Evolutionary conservation across 92 coral and sea anemone species (phyloP).

Genomic region (Actinostola sp.): DNA sequence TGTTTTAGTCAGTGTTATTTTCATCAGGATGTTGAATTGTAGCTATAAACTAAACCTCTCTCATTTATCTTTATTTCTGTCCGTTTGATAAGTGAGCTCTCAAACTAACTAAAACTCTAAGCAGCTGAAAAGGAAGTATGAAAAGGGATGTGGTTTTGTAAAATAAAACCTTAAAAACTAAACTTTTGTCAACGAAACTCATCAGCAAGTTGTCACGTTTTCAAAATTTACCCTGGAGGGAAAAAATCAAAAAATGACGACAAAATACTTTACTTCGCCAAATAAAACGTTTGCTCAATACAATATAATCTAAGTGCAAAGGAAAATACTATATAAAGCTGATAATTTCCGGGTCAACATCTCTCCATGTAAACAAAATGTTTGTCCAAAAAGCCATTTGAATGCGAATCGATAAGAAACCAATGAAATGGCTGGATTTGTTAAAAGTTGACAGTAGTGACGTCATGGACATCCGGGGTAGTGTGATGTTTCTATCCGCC

Average conservation of each 20-base stretch:
- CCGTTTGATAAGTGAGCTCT: neutral
- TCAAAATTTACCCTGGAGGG: neutral
- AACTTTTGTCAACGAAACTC: neutral
- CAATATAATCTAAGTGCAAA: too few relatives aligned
- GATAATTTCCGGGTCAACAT: neutral
- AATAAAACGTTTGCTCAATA: neutral
- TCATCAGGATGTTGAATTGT: too few relatives aligned
- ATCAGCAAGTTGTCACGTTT: neutral
- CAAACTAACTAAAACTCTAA: neutral
- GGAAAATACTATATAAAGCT: neutral
- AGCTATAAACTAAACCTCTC: too few relatives aligned
- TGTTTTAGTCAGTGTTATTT: too few relatives aligned
- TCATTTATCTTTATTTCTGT: too few relatives aligned
- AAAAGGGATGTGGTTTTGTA: neutral
- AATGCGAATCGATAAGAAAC: neutral
- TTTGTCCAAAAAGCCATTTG: slow-evolving; percentile 10
- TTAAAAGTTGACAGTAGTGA: slow-evolving; percentile 18
- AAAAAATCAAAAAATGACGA: neutral
- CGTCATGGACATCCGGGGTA: slow-evolving; percentile 41
- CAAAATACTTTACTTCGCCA: neutral
- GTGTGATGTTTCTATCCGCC: slow-evolving; percentile 33
- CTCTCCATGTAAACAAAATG: neutral
- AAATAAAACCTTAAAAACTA: neutral
- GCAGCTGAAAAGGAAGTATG: slow-evolving; percentile 14
- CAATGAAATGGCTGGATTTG: slow-evolving; percentile 10